Base-by-base conservation (phyloP, 2,888 invertebrate species). In the Barypeithes pellucidus region DNA sequence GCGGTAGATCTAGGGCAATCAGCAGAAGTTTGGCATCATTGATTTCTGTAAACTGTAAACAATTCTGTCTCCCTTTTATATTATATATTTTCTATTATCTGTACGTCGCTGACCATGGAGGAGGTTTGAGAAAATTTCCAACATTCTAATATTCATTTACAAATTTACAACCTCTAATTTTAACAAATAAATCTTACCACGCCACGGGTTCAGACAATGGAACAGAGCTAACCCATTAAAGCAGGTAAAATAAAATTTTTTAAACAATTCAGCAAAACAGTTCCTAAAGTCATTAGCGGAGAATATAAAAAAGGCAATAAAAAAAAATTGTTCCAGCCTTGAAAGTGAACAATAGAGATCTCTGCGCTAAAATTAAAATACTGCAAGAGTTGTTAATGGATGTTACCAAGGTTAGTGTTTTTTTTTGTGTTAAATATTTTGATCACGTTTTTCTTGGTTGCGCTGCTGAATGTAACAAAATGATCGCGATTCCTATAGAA, bases 281-380 rank as follows among this genome's bases (percentile, higher is more conserved):
- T 69, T 69, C 69, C 69, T 59, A 71, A 66, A 71, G 63, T 52
- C 71, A 66, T 71, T 71, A 71, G 45, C 57, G 54, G 63, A 45
- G 63, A 50, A 52, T 52, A 60, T 62, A 70, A 70, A 62, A 70
- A 63, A 47, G 63, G 70, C 63, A 63, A 63, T 63, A 63, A 70
- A 70, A 67, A 70, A 68, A 62, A 63, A 63, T 59, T 33, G 71
- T 65, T 71, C 59, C 41, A 12, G 60, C 71, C 71, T 71, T 71
- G 65, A 59, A 65, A 59, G 65, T 50, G 60, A 57, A 71, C 71
- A 65, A 71, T 65, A 59, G 69, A 63, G 68, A 68, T 60, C 68
- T 60, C 68, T 68, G 61, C 68, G 39, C 68, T 68, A 47, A 70
- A 70, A 68, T 68, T 68, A 57, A 57, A 57, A 57, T 57, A 68